Evolutionary conservation across 2,797 vertebrate species (phyloP), one percentile per base, ranked within the genome.

Genomic region (Coranthus polyacanthus): DNA sequence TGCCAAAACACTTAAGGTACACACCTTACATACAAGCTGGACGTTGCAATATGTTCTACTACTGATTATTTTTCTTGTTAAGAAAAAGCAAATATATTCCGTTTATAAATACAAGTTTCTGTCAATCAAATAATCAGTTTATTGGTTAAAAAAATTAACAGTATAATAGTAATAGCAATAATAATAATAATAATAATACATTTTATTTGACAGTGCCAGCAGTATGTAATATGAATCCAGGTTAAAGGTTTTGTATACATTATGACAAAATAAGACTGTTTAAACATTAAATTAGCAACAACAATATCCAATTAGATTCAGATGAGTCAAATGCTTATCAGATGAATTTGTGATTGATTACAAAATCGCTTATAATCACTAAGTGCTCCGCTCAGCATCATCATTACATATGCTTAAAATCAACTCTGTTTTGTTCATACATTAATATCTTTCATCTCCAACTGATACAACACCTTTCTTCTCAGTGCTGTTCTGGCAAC

Each of bases 401-500:
- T 78, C 55, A 63, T 65, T 42, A 79, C 56, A 88, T 78, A 67
- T 82, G 85, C 82, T 82, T 66, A 57, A 83, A 79, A 81, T 90
- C 83, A 81, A 68, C 75, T 86, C 66, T 54, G 65, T 67, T 84
- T 85, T 78, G 75, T 81, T 63, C 53, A 75, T 51, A 64, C 79
- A 86, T 91, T 89, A 85, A 85, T 90, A 86, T 80, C 74, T 75
- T 77, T 73, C 76, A 78, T 59, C 78, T 50, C 58, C 79, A 64
- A 66, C 85, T 68, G 78, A 80, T 49, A 67, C 37, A 67, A 82
- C 90, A 90, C 63, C 79, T 90, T 88, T 75, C 72, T 66, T 86
- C 88, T 63, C 88, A 81, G 78, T 76, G 85, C 85, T 75, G 78
- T 83, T 70, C 81, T 89, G 89, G 89, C 88, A 89, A 77, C 76